Conservation (phyloP, 2,888 invertebrate genomes). For the Lycia hirtaria region DNA sequence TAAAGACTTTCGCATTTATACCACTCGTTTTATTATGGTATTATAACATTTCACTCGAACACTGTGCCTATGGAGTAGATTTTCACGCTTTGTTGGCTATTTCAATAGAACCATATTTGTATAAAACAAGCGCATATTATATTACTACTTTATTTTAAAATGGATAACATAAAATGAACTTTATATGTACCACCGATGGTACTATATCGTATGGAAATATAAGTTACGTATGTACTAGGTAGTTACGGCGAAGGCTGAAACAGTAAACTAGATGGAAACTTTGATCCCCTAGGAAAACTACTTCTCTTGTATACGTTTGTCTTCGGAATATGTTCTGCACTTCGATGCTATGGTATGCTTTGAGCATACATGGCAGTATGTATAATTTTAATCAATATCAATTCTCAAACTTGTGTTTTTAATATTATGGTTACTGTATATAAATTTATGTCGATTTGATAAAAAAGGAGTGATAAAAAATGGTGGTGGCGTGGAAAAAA, state of each 20-base stretch:
- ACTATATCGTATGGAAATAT: background rate
- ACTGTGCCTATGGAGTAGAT: too few relatives aligned
- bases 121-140: background rate
- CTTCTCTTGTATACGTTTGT: conserved; percentile 10
- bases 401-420: too few relatives aligned
- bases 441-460: too few relatives aligned
- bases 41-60: too few relatives aligned
- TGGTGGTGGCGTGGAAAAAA: too few relatives aligned
- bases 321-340: background rate
- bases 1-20: too few relatives aligned
- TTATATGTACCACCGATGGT: background rate
- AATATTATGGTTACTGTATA: too few relatives aligned
- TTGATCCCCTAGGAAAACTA: conserved; percentile 10
- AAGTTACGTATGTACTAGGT: too few relatives aligned
- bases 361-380: background rate
- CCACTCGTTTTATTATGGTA: too few relatives aligned
- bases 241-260: conserved; percentile 1
- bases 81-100: background rate
- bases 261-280: conserved; percentile 9
- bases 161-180: background rate
- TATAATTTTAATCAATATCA: too few relatives aligned
- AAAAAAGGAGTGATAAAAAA: too few relatives aligned
- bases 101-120: background rate
- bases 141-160: background rate
- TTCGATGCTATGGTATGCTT: conserved; percentile 2